A percentile compares a stretch with the other conserved stretches of the same genome.
Evolutionary conservation across 1,140 invertebrate species (phyloP).

Genomic region (Neodiprion virginianus): DNA sequence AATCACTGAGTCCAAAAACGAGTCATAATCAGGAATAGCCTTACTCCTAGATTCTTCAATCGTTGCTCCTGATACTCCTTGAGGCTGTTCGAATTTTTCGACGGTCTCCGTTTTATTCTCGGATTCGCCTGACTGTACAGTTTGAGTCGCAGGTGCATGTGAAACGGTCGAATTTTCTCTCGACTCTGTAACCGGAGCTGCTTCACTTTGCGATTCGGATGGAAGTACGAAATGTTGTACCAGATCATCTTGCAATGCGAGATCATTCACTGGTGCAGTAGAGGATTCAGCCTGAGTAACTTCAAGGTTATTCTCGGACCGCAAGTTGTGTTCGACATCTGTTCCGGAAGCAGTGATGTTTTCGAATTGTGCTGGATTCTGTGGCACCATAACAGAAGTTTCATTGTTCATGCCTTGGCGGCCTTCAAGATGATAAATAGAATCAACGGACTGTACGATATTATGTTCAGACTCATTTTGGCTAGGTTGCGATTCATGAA

Average conservation of each 20-base stretch:
- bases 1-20: background rate
- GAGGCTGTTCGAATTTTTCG: background rate
- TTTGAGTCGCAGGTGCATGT: background rate
- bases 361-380: background rate
- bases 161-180: background rate
- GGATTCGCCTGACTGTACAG: background rate
- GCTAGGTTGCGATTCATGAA: background rate
- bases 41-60: background rate
- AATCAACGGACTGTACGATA: background rate
- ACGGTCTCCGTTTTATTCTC: background rate
- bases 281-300: background rate
- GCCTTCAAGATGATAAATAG: background rate
- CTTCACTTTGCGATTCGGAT: background rate
- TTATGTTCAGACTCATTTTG: background rate
- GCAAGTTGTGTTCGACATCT: background rate
- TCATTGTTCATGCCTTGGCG: background rate
- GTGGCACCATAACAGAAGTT: background rate
- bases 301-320: background rate
- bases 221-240: background rate
- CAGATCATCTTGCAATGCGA: background rate
- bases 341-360: background rate
- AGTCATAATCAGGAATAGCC: background rate
- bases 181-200: background rate
- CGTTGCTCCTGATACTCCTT: no score
- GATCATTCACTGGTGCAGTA: background rate